A percentile compares a stretch with the other conserved stretches of the same genome.
These are phyloP conservation scores for Garra rufa DNA, from an alignment of 2,113 vertebrate species.

Conservation along the genomic window DNA sequence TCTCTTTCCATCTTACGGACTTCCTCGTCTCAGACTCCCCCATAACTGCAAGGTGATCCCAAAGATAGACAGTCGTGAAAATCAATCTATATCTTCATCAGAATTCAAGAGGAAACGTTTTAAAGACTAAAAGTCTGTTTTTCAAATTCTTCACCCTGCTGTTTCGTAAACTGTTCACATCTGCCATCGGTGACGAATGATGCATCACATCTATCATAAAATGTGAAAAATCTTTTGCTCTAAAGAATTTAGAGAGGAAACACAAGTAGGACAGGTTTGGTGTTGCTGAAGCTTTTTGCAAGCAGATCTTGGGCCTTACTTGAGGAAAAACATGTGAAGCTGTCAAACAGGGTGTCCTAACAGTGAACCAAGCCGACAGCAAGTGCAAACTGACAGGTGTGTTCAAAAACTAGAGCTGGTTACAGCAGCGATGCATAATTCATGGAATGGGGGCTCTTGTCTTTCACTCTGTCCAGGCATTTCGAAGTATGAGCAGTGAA, in stretches of 20 bases:
- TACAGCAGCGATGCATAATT: constrained; percentile 48
- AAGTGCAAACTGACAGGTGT: constrained; percentile 17
- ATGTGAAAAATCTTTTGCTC: background rate
- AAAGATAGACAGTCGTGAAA: background rate
- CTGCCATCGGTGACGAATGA: background rate
- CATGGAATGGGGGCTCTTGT: constrained; percentile 18
- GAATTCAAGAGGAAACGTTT: background rate
- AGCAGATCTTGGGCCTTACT: background rate
- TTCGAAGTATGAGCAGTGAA: background rate
- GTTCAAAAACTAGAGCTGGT: constrained; percentile 26
- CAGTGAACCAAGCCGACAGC: too few species aligned
- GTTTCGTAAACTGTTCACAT: background rate
- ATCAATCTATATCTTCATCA: background rate
- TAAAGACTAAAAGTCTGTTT: background rate
- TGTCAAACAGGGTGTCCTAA: background rate
- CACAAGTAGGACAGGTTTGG: background rate
- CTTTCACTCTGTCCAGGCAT: constrained; percentile 25
- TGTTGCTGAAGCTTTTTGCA: background rate
- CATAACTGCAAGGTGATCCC: constrained; percentile 44
- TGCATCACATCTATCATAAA: background rate
- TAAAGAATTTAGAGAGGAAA: background rate
- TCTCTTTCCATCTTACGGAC: constrained; percentile 8
- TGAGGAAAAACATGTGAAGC: background rate
- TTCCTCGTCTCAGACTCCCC: constrained; percentile 21
- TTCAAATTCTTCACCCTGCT: background rate